phyloP scores from a whole-genome alignment of 2,888 invertebrate genomes.

The Tenthredo amoena region DNA sequence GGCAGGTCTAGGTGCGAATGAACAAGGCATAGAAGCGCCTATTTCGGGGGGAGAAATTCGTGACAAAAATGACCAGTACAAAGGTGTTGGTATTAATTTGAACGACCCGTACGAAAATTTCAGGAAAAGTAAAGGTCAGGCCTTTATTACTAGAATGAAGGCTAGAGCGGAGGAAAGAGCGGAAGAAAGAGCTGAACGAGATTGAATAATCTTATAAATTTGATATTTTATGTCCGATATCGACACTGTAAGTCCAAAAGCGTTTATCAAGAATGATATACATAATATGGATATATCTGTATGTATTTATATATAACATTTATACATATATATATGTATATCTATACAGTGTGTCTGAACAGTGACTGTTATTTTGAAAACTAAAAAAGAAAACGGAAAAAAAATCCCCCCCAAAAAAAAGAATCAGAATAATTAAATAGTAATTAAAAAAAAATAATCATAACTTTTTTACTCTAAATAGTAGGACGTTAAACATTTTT shows the following conservation, averaged over 20 bases:
- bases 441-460: not conserved
- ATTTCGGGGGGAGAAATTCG: slow-evolving; percentile 95
- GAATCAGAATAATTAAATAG: not conserved
- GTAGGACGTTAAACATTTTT: slow-evolving; percentile 18
- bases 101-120: slow-evolving; percentile 99
- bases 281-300: slow-evolving; percentile 13
- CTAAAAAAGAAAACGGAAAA: not conserved
- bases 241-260: slow-evolving; percentile 11
- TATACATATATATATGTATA: slow-evolving; percentile 1
- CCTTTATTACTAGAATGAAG: slow-evolving; percentile 96
- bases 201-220: slow-evolving; percentile 63
- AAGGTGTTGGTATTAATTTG: slow-evolving; percentile 95
- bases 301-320: not conserved
- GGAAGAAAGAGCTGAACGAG: slow-evolving; percentile 78
- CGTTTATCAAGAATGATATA: not conserved
- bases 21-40: slow-evolving; percentile 97
- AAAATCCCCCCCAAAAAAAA: not conserved
- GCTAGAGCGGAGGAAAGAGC: slow-evolving; percentile 90
- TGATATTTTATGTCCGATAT: slow-evolving; percentile 15
- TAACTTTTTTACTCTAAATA: slow-evolving; percentile 38
- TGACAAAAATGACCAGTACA: slow-evolving; percentile 95
- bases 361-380: not conserved
- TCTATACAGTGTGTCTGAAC: slow-evolving; percentile 30
- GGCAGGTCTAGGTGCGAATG: slow-evolving; percentile 94
- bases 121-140: slow-evolving; percentile 96